Evolutionary conservation across 2,113 vertebrate species (phyloP).

Genomic region (Solea senegalensis): DNA sequence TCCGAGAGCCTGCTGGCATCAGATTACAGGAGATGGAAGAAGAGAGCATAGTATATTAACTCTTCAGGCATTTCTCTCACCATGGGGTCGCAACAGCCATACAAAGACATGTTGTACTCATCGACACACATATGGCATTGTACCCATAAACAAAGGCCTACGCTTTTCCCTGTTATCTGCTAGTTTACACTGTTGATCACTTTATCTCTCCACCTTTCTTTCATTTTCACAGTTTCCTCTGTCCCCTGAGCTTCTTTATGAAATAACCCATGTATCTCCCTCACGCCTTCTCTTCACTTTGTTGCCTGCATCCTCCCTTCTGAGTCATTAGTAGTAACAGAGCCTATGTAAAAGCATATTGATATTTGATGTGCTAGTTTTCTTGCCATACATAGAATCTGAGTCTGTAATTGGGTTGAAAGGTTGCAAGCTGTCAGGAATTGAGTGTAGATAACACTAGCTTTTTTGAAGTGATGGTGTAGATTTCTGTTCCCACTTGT

Average conservation of each 20-base stretch:
- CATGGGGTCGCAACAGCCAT: slow-evolving; percentile 49
- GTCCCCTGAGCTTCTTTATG: slow-evolving; percentile 10
- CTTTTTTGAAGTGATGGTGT: slow-evolving; percentile 5
- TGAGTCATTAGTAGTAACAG: neutral
- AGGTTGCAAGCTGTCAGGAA: slow-evolving; percentile 23
- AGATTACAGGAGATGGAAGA: slow-evolving; percentile 5
- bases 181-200: slow-evolving; percentile 32
- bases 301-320: neutral
- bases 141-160: slow-evolving; percentile 23
- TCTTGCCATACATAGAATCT: slow-evolving; percentile 23
- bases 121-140: slow-evolving; percentile 13
- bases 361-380: slow-evolving; percentile 26
- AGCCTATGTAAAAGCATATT: slow-evolving; percentile 19
- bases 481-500: slow-evolving; percentile 25
- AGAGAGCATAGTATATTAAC: slow-evolving; percentile 41
- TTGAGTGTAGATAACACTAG: slow-evolving; percentile 1
- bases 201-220: slow-evolving; percentile 33
- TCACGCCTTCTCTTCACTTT: neutral
- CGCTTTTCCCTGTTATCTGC: slow-evolving; percentile 14
- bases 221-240: slow-evolving; percentile 12
- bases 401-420: slow-evolving; percentile 20
- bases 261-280: neutral
- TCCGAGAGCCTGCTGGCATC: neutral
- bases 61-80: slow-evolving; percentile 57
- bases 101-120: slow-evolving; percentile 55